Percentiles rank a stretch among this genome's conserved stretches.
These are phyloP conservation scores for Neostethus bicornis DNA, from an alignment of 2,797 vertebrate species.

Conservation along the genomic window DNA sequence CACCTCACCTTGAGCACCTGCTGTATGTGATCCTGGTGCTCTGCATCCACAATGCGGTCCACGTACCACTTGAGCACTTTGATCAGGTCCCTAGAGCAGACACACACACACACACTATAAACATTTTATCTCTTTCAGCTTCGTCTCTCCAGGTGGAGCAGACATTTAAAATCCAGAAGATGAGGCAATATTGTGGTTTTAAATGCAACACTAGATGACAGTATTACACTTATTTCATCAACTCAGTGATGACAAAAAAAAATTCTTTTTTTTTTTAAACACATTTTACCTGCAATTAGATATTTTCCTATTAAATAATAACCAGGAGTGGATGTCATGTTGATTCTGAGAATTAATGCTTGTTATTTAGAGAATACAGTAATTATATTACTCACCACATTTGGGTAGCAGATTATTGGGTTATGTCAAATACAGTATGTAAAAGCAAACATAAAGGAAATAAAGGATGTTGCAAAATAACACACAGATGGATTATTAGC, in stretches of 20 bases:
- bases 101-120: conserved; percentile 20
- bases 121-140: conserved; percentile 20
- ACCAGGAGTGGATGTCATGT: neutral
- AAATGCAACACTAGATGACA: conserved; percentile 13
- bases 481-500: neutral
- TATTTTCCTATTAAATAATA: neutral
- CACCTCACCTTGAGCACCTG: conserved; percentile 94
- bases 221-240: neutral
- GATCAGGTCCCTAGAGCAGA: conserved; percentile 89
- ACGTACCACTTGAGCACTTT: conserved; percentile 99
- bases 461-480: conserved; percentile 10
- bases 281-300: neutral
- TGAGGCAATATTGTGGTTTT: conserved; percentile 35
- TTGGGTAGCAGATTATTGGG: conserved; percentile 5
- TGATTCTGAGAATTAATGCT: too few species aligned
- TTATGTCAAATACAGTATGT: neutral
- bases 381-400: neutral
- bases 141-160: conserved; percentile 15
- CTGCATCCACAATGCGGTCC: conserved; percentile 94
- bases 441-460: conserved; percentile 16
- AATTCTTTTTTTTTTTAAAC: neutral
- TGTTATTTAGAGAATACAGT: neutral
- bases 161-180: conserved; percentile 15
- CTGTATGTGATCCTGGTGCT: conserved; percentile 96
- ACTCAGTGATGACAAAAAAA: neutral